phyloP scores from a whole-genome alignment of 2,797 vertebrate genomes.

The Sebastiscus tertius region DNA sequence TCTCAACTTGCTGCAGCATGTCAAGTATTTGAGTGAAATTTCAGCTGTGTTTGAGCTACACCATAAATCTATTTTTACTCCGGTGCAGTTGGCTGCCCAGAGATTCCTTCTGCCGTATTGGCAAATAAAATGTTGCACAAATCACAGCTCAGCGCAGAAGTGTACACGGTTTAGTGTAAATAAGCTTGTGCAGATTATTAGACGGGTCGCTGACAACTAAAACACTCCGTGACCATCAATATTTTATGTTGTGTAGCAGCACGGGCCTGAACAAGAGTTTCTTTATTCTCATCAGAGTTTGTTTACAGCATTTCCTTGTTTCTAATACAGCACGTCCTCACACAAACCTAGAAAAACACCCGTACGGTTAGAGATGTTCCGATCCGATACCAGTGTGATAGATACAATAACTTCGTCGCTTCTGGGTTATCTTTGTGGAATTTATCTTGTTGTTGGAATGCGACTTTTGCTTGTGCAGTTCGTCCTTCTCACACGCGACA shows the following conservation, averaged over 20 bases:
- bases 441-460: no score
- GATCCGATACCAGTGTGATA: no score
- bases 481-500: no score
- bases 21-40: constrained; percentile 80
- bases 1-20: constrained; percentile 74
- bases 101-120: constrained; percentile 34
- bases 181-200: neutral
- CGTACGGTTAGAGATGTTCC: no score
- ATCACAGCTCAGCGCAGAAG: constrained; percentile 10
- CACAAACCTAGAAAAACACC: neutral
- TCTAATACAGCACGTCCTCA: neutral
- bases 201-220: neutral
- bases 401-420: no score
- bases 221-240: neutral
- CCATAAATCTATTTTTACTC: constrained; percentile 84
- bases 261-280: neutral
- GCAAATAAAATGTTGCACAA: constrained; percentile 55
- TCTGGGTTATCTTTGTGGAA: no score
- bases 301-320: neutral
- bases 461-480: no score
- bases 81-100: constrained; percentile 39
- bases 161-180: constrained; percentile 11
- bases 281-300: constrained; percentile 4
- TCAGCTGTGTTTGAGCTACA: constrained; percentile 74
- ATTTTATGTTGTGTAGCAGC: neutral